Base-by-base conservation (phyloP, 2,797 vertebrate genomes). In the Hypotaenidia philippensis region DNA sequence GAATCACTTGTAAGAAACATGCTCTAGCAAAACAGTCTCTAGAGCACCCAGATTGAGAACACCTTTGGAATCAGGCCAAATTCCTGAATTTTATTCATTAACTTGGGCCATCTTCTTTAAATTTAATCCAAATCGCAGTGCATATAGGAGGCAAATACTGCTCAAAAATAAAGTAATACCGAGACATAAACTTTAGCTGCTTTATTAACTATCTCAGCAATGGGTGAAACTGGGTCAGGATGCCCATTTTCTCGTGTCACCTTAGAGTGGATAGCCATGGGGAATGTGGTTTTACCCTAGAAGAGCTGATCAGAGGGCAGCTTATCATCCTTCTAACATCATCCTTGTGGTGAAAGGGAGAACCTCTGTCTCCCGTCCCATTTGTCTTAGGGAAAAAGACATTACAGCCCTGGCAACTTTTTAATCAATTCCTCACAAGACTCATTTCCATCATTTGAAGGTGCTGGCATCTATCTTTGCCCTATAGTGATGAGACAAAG, bases 181-280 rank as follows among this genome's bases (percentile, higher is more conserved):
- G 80, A 47, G 25, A 38, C 18, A 40, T 9, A 66, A 80, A 59
- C 31, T 61, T 53, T 11, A 45, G 13, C 16, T 50, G 13, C 6
- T 66, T 68, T 68, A 81, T 60, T 57, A 61, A 31, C 20, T 66
- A 75, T 38, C 11, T 36, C 17, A 57, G 32, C 34, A 80, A 6
- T 10, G 22, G 15, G 6, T 49, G 32, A 83, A 44, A 7, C 20
- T 17, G 61, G 16, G 11, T 56, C 49, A 74, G 36, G 83, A 83
- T 4, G 10, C 74, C 26, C 13, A 27, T 55, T 49, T 78, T 19
- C 11, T 18, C 7, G 1, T 0, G 1, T 36, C 65, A 18, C 8
- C 38, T 45, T n/a, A 26, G 74, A 53, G 7, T 7, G 18, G n/a
- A 57, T 8, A 76, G 34, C 23, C 13, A 44, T 3, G 1, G 25